Conservation (phyloP, 2,888 invertebrate species). For the Tipula confusa region DNA sequence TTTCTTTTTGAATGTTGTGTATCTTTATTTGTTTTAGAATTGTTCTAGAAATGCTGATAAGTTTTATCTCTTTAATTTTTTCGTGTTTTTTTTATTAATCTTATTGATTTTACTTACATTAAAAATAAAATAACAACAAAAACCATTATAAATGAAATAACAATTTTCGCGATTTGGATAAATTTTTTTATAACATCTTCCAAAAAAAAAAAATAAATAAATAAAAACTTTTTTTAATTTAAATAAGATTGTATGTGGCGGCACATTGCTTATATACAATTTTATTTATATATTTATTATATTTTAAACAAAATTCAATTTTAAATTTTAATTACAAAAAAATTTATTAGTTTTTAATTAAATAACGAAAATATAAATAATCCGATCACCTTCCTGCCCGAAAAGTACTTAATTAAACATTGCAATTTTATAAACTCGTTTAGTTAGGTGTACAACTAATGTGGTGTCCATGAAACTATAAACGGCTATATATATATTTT, state of each 20-base stretch:
- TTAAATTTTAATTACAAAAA: not conserved
- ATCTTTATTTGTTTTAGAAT: not conserved
- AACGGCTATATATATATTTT: not conserved
- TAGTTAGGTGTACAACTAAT: not conserved
- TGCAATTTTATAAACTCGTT: not conserved
- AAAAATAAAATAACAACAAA: slow-evolving; percentile 14
- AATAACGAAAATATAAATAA: slow-evolving; percentile 3
- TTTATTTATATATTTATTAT: not conserved
- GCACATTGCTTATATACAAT: not conserved
- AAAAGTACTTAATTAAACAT: not conserved
- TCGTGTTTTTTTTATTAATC: not conserved
- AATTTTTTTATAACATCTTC: not conserved
- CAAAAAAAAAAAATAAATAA: not conserved
- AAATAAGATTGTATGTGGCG: not conserved
- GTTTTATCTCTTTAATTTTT: not conserved
- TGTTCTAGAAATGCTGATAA: not conserved
- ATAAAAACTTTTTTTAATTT: no score
- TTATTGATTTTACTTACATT: not conserved
- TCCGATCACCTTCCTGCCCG: slow-evolving; percentile 7
- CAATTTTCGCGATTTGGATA: slow-evolving; percentile 25
- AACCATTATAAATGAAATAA: not conserved
- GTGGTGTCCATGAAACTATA: not conserved
- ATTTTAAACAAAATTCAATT: not conserved
- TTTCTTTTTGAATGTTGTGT: not conserved
- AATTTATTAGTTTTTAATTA: not conserved